Percentiles rank a stretch among this genome's conserved stretches.
These are phyloP conservation scores for Festucalex cinctus DNA, from an alignment of 2,113 vertebrate genomes.

Conservation along the genomic window DNA sequence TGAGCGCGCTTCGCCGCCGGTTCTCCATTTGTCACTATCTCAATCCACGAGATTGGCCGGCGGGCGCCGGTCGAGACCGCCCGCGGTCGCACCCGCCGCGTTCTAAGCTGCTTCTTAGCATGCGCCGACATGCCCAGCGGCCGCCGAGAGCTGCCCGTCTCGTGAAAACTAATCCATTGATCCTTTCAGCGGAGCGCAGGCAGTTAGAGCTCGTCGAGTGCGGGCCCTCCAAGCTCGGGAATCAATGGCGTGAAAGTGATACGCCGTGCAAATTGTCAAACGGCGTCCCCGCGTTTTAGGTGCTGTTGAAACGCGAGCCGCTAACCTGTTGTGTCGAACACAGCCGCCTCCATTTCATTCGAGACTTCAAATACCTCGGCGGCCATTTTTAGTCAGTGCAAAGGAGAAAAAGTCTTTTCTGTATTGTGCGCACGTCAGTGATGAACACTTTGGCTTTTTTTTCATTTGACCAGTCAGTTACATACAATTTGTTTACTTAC, in stretches of 20 bases:
- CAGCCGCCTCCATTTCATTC: background rate
- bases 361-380: background rate
- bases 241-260: conserved; percentile 72
- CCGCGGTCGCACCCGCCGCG: conserved; percentile 42
- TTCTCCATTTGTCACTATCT: conserved; percentile 67
- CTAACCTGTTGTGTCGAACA: background rate
- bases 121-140: conserved; percentile 77
- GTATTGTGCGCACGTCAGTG: background rate
- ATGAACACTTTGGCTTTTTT: background rate
- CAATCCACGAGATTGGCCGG: conserved; percentile 48
- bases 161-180: conserved; percentile 85
- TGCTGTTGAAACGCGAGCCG: background rate
- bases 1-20: conserved; percentile 52
- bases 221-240: conserved; percentile 54
- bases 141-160: conserved; percentile 66
- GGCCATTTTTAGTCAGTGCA: background rate
- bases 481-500: too few species aligned
- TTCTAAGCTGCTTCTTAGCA: conserved; percentile 80
- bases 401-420: background rate
- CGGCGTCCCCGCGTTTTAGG: conserved; percentile 8
- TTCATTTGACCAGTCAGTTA: too few species aligned
- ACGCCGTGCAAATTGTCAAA: conserved; percentile 51
- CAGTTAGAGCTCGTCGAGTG: conserved; percentile 80
- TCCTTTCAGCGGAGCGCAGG: conserved; percentile 72
- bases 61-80: conserved; percentile 55